Percentiles rank a stretch among this genome's conserved stretches.
Evolutionary conservation across 2,888 invertebrate genomes (phyloP).

Genomic region (Micoletzkya japonica): DNA sequence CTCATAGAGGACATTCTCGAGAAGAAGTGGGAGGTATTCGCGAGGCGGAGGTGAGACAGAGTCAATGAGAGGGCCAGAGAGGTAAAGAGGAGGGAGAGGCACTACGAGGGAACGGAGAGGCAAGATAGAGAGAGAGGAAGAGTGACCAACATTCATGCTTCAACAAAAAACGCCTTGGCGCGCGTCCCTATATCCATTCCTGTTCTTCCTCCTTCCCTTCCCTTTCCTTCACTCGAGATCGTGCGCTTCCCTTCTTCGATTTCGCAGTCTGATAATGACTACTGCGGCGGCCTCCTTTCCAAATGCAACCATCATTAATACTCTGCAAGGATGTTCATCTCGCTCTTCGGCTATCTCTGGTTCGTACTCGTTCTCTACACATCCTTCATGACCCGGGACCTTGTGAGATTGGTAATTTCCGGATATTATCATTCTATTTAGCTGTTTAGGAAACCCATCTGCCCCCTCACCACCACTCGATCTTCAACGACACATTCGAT

Average conservation of each 20-base stretch:
- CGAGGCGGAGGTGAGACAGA: conserved; percentile 70
- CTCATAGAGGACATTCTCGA: conserved; percentile 89
- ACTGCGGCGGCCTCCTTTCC: too few relatives aligned
- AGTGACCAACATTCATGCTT: background rate
- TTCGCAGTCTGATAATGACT: background rate
- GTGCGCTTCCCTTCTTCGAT: background rate
- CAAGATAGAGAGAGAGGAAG: background rate
- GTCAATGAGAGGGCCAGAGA: background rate
- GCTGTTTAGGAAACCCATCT: too few relatives aligned
- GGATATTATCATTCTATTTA: background rate
- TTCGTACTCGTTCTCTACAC: conserved; percentile 86
- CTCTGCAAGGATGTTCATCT: conserved; percentile 35
- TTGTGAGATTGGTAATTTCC: conserved; percentile 33
- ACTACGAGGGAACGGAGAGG: background rate
- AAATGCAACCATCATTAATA: background rate
- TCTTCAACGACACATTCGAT: background rate
- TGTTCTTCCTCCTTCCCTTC: too few relatives aligned
- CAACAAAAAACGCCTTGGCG: too few relatives aligned
- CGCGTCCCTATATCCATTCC: too few relatives aligned
- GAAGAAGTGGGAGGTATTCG: conserved; percentile 97
- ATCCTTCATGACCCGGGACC: conserved; percentile 79
- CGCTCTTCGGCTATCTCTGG: conserved; percentile 85
- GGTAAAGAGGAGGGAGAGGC: background rate
- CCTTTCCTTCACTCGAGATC: too few relatives aligned
- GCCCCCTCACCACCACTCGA: background rate